phyloP scores from a whole-genome alignment of 1,140 invertebrate species.

The Zaprionus capensis region DNA sequence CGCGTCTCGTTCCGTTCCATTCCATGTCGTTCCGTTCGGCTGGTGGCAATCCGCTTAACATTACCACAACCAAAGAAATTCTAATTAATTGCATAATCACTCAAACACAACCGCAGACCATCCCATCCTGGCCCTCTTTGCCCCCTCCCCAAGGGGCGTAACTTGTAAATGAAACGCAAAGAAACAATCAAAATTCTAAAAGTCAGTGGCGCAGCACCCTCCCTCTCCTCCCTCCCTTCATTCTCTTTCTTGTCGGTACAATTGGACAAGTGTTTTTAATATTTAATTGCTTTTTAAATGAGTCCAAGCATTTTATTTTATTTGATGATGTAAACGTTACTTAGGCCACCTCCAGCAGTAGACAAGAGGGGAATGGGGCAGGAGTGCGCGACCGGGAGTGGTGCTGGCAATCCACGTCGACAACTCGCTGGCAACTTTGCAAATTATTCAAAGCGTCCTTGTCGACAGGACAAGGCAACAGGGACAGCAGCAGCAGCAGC shows the following conservation, averaged over 20 bases:
- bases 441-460: constrained; percentile 76
- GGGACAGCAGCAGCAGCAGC: not conserved
- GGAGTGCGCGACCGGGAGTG: constrained; percentile 4
- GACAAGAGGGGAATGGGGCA: not conserved
- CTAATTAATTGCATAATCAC: constrained; percentile 80
- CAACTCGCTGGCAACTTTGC: constrained; percentile 63
- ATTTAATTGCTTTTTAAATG: constrained; percentile 83
- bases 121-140: not conserved
- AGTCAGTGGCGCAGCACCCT: constrained; percentile 50
- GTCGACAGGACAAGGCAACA: constrained; percentile 30
- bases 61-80: constrained; percentile 62
- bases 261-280: constrained; percentile 81
- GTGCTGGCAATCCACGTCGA: constrained; percentile 32
- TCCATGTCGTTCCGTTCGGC: constrained; percentile 10
- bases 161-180: constrained; percentile 70
- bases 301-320: constrained; percentile 80
- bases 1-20: not conserved
- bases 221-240: not conserved
- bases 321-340: constrained; percentile 81
- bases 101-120: constrained; percentile 67
- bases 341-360: constrained; percentile 62
- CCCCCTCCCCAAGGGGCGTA: not conserved
- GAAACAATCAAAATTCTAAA: constrained; percentile 80
- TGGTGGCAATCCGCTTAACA: constrained; percentile 41
- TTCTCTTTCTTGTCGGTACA: constrained; percentile 10